phyloP scores from a whole-genome alignment of 2,797 vertebrate species.

The Allenopithecus nigroviridis region DNA sequence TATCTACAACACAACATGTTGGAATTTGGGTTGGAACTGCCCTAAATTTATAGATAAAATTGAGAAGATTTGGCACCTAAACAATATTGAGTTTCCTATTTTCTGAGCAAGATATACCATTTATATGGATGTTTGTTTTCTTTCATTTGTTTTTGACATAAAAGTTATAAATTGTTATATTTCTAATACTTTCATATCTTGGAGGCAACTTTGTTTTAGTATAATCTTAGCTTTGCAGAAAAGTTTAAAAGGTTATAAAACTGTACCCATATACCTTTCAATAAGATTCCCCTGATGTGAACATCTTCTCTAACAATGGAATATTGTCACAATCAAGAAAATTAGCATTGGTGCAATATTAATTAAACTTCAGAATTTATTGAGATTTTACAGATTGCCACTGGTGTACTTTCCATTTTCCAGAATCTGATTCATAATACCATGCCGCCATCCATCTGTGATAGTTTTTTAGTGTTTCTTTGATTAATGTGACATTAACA shows the following conservation, averaged over 20 bases:
- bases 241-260: neutral
- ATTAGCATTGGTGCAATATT: neutral
- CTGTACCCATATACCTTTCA: neutral
- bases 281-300: neutral
- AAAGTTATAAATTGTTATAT: neutral
- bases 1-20: neutral
- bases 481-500: neutral
- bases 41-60: neutral
- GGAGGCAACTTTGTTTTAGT: neutral
- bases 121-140: neutral
- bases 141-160: neutral
- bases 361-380: neutral
- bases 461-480: neutral
- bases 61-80: neutral
- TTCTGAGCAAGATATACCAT: neutral
- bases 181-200: neutral
- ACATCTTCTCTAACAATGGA: neutral
- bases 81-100: neutral
- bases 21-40: neutral
- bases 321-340: neutral
- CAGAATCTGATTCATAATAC: neutral
- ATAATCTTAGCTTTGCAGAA: neutral
- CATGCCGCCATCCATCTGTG: neutral
- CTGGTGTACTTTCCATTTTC: neutral
- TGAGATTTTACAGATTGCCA: neutral